These are phyloP conservation scores for Trematomus bernacchii DNA, from an alignment of 2,797 vertebrate species.

Conservation along the genomic window DNA sequence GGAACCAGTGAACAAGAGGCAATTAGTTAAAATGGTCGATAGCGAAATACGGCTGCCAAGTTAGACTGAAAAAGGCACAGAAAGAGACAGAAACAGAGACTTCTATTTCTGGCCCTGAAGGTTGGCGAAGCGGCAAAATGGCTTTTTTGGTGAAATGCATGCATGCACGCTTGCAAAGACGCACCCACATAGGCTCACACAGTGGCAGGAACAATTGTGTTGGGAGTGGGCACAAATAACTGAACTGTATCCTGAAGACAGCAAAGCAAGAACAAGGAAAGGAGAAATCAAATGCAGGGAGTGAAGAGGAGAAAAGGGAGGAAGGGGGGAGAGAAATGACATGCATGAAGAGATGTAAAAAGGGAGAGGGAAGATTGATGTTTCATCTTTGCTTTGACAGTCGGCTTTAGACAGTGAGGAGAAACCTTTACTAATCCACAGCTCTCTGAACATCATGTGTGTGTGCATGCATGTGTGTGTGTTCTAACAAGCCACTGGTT, in stretches of 20 bases:
- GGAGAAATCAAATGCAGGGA: background rate
- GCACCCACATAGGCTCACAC: constrained; percentile 8
- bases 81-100: constrained; percentile 24
- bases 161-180: background rate
- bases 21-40: constrained; percentile 65
- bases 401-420: constrained; percentile 3
- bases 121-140: constrained; percentile 36
- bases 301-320: background rate
- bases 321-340: constrained; percentile 15
- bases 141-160: constrained; percentile 14
- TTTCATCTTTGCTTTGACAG: constrained; percentile 41
- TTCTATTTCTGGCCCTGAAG: constrained; percentile 39
- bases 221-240: constrained; percentile 19
- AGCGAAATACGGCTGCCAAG: constrained; percentile 50
- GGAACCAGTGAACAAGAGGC: constrained; percentile 41
- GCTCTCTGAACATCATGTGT: constrained; percentile 16
- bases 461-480: background rate
- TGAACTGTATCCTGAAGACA: constrained; percentile 29
- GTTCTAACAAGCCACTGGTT: background rate
- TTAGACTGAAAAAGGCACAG: constrained; percentile 33
- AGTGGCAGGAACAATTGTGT: constrained; percentile 8
- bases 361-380: constrained; percentile 12
- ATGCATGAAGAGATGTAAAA: constrained; percentile 8
- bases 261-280: background rate
- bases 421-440: constrained; percentile 28